phyloP scores from a whole-genome alignment of 2,888 invertebrate genomes.

The Harpalus rufipes region DNA sequence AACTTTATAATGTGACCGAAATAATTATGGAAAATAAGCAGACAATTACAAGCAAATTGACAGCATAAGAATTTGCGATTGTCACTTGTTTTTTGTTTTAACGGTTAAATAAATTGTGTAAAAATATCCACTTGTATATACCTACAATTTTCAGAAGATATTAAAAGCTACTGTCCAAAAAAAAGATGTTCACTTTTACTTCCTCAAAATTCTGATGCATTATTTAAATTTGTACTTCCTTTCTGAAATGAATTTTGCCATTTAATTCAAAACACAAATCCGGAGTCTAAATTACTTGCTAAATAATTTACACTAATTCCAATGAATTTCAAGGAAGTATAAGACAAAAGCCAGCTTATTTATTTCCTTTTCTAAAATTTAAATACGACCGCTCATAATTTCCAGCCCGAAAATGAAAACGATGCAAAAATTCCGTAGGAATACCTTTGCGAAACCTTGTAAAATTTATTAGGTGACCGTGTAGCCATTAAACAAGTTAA shows the following conservation, averaged over 20 bases:
- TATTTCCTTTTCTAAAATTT: constrained; percentile 27
- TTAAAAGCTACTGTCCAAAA: no score
- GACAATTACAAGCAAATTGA: no score
- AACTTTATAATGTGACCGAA: no score
- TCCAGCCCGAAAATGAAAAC: constrained; percentile 28
- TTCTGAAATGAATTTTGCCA: background rate
- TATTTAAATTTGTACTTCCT: background rate
- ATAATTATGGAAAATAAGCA: no score
- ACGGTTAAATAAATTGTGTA: no score
- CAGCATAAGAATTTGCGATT: no score
- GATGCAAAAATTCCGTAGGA: constrained; percentile 24
- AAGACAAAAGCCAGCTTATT: constrained; percentile 21
- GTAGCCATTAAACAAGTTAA: constrained; percentile 59
- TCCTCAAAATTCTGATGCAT: no score
- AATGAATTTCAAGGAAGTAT: constrained; percentile 3
- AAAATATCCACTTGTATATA: no score
- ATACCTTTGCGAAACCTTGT: constrained; percentile 29
- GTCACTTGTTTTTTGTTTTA: no score
- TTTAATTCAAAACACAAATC: background rate
- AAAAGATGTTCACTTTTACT: no score
- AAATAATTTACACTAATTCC: constrained; percentile 33
- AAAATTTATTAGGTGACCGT: constrained; percentile 59
- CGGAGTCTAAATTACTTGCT: constrained; percentile 8
- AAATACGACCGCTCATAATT: constrained; percentile 34
- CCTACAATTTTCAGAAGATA: no score